phyloP scores from a whole-genome alignment of 2,797 vertebrate species.

The Gymnoscopelus braueri region DNA sequence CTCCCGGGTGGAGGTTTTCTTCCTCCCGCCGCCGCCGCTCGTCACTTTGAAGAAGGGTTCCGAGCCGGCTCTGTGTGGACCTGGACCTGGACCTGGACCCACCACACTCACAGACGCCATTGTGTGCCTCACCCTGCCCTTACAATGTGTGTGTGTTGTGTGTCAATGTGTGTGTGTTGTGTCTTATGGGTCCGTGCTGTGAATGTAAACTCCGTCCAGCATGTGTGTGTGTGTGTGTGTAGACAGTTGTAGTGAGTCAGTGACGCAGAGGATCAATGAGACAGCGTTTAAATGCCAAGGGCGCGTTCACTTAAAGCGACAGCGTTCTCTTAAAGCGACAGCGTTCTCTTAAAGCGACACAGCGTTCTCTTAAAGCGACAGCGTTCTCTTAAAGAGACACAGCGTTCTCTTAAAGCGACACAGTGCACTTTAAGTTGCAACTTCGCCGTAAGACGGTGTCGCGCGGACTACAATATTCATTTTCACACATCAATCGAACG shows the following conservation, averaged over 20 bases:
- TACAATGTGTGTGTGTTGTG: background rate
- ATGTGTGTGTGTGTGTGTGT: constrained; percentile 50
- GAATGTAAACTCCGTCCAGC: constrained; percentile 71
- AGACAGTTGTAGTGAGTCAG: constrained; percentile 1
- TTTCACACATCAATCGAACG: too few relatives aligned
- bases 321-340: background rate
- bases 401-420: background rate
- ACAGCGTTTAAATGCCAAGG: constrained; percentile 55
- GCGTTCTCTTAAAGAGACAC: background rate
- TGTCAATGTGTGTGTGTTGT: constrained; percentile 31
- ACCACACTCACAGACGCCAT: constrained; percentile 82
- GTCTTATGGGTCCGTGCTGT: constrained; percentile 38
- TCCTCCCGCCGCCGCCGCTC: constrained; percentile 54
- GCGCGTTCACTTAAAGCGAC: constrained; percentile 49
- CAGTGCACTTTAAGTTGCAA: background rate
- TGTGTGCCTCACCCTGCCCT: constrained; percentile 2
- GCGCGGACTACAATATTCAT: too few relatives aligned
- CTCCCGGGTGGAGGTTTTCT: constrained; percentile 65
- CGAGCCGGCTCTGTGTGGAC: constrained; percentile 52
- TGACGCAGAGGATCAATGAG: constrained; percentile 53
- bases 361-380: constrained; percentile 43
- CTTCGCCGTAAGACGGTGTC: too few relatives aligned
- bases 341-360: too few relatives aligned
- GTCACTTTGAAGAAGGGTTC: constrained; percentile 78
- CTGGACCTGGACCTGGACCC: constrained; percentile 78